Base-by-base conservation (phyloP, 53 echinoderm and acorn worm genomes). In the Crossaster papposus region DNA sequence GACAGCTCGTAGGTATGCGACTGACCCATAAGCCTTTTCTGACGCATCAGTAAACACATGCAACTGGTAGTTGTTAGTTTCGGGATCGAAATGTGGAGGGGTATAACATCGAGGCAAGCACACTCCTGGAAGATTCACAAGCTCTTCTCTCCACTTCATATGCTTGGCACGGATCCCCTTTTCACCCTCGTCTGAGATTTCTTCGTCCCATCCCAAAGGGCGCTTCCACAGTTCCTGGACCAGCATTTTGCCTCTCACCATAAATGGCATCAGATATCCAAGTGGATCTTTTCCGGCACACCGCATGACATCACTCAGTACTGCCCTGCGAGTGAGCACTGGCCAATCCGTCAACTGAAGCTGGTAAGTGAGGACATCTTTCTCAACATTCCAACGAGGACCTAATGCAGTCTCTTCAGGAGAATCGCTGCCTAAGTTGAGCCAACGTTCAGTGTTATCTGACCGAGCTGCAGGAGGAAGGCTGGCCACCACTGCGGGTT, bases 171-270 rank as follows among this genome's bases (percentile, higher is more conserved):
- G 30, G 9, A 79, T 22, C 8, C n/a, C n/a, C n/a, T n/a, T n/a
- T n/a, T n/a, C n/a, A n/a, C n/a, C n/a, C n/a, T n/a, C n/a, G n/a
- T n/a, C n/a, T n/a, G n/a, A n/a, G n/a, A n/a, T n/a, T n/a, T n/a
- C n/a, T n/a, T n/a, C n/a, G n/a, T n/a, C n/a, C n/a, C n/a, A n/a
- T n/a, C n/a, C n/a, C n/a, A n/a, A n/a, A n/a, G n/a, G n/a, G n/a
- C n/a, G n/a, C n/a, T 79, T 34, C 79, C 79, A 79, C 28, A 79
- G 54, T 54, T 79, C 79, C 54, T 79, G 79, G 7, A 79, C 29
- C 18, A 79, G 54, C 54, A 79, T 79, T 50, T 88, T 91, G n/a
- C 78, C 92, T 33, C 92, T 80, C 68, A 80, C 78, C 58, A 79
- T 87, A 26, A 51, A 91, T 6, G 81, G 87, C 53, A 79, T 88